A percentile compares a stretch with the other conserved stretches of the same genome.
Evolutionary conservation across 2,113 vertebrate species (phyloP).

Genomic region (Paracyprichromis sp.): DNA sequence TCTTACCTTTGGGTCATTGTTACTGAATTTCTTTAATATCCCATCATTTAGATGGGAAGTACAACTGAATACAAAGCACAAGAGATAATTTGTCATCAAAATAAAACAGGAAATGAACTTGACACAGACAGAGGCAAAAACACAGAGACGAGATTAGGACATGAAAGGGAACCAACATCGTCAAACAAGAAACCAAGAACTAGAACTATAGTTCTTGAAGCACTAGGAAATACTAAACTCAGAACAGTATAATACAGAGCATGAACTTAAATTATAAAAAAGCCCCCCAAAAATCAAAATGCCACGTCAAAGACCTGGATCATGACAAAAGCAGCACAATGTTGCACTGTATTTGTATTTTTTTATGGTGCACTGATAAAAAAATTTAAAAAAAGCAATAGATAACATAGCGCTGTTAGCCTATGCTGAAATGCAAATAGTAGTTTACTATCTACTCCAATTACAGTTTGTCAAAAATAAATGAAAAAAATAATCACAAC

Average conservation of each 20-base stretch:
- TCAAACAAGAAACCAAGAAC: background rate
- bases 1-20: background rate
- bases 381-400: rapidly evolving
- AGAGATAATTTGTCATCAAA: background rate
- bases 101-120: background rate
- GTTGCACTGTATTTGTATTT: background rate
- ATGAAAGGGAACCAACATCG: background rate
- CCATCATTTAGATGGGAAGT: background rate
- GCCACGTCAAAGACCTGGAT: background rate
- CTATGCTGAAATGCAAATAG: background rate
- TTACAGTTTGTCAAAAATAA: background rate
- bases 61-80: background rate
- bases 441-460: background rate
- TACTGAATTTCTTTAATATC: background rate
- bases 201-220: background rate
- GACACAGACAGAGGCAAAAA: background rate
- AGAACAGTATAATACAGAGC: background rate
- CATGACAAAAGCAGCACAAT: background rate
- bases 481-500: background rate
- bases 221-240: background rate
- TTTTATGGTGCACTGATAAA: background rate
- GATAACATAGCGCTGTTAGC: rapidly evolving
- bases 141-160: background rate
- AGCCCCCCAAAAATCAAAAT: background rate
- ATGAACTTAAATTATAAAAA: background rate